Evolutionary conservation across 2,888 invertebrate genomes (phyloP).

Genomic region (Oxytorus armatus): DNA sequence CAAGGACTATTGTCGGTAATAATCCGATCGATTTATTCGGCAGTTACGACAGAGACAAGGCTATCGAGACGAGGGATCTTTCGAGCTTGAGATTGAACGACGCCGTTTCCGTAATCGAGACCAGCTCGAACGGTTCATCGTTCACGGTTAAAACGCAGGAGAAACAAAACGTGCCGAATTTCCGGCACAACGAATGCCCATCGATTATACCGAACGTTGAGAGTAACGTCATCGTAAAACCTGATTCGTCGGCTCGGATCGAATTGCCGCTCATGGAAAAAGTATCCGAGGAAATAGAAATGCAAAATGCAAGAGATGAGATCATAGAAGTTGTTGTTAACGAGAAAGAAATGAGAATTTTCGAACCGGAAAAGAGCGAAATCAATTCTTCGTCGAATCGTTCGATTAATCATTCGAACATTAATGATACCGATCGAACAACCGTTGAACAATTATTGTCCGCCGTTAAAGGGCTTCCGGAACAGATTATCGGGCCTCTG

Average conservation of each 20-base stretch:
- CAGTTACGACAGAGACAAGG: constrained; percentile 70
- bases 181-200: not conserved
- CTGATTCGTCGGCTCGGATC: not conserved
- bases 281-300: not conserved
- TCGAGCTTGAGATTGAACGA: not conserved
- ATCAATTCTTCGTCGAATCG: not conserved
- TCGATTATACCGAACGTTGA: not conserved
- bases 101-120: constrained; percentile 10
- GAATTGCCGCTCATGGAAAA: not conserved
- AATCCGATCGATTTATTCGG: constrained; percentile 76
- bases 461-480: constrained; percentile 79
- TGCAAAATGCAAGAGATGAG: constrained; percentile 1
- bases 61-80: constrained; percentile 7
- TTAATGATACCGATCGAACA: constrained; percentile 52
- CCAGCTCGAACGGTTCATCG: constrained; percentile 22
- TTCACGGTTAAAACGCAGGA: constrained; percentile 68
- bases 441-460: constrained; percentile 78
- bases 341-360: not conserved
- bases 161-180: constrained; percentile 44
- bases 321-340: not conserved
- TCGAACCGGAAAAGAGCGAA: not conserved
- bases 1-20: constrained; percentile 70
- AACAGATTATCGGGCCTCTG: constrained; percentile 78
- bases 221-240: not conserved
- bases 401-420: constrained; percentile 4